Evolutionary conservation across 2,888 invertebrate species (phyloP).

Genomic region (Penaeus monodon): DNA sequence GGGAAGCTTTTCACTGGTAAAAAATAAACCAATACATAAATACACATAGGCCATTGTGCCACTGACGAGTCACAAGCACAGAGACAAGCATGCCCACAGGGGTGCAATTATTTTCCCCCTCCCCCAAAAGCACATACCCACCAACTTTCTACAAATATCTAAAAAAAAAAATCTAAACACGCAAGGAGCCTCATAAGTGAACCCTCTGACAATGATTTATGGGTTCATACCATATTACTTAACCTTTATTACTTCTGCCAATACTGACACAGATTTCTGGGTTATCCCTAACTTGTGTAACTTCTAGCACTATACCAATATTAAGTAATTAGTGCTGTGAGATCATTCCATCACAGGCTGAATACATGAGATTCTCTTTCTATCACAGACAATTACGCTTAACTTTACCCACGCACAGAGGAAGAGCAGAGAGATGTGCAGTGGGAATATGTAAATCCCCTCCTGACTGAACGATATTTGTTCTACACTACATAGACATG

Average conservation of each 20-base stretch:
- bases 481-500: too few species aligned
- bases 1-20: not conserved
- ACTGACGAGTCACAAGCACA: slow-evolving; percentile 41
- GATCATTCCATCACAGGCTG: slow-evolving; percentile 22
- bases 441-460: too few species aligned
- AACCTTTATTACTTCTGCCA: too few species aligned
- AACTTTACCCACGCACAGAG: slow-evolving; percentile 4
- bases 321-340: slow-evolving; percentile 17
- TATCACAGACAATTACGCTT: slow-evolving; percentile 13
- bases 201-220: too few species aligned
- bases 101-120: not conserved
- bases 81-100: slow-evolving; percentile 10
- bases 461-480: too few species aligned
- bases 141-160: slow-evolving; percentile 2
- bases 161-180: too few species aligned
- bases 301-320: slow-evolving; percentile 11
- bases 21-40: not conserved
- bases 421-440: not conserved
- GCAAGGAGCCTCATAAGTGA: too few species aligned
- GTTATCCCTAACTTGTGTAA: too few species aligned
- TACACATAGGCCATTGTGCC: slow-evolving; percentile 30
- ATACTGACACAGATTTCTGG: too few species aligned
- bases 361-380: slow-evolving; percentile 20
- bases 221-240: too few species aligned
- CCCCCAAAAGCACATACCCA: not conserved